Base-by-base conservation (phyloP, 1,140 invertebrate species). In the Drosophila quadrilineata region DNA sequence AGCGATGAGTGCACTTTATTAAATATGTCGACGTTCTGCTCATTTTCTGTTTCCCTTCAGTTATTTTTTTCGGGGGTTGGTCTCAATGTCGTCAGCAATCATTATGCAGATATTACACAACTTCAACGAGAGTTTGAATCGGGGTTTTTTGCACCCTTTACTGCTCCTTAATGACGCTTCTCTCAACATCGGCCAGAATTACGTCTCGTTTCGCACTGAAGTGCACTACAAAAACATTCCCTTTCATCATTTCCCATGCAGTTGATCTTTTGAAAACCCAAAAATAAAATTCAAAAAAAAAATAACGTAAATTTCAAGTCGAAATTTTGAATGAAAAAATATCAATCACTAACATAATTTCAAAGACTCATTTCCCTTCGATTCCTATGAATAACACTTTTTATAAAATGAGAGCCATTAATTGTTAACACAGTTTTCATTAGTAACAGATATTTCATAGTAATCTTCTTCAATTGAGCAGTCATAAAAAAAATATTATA, bases 101-200 rank as follows among this genome's bases (percentile, higher is more conserved):
- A 35, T 9, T 43, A 65, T 58, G 52, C 53, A 65, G 41, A 58
- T 46, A 66, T 53, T 52, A 41, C 26, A 52, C 50, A 28, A 3
- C 17, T 33, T 48, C 16, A 16, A 9, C 6, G 35, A 28, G 6
- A 6, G 14, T 53, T 33, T 53, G 19, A 14, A 17, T 46, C 3
- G 40, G 64, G 64, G 64, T 63, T n/a, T n/a, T n/a, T n/a, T 68
- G 58, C 58, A 68, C 58, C 64, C 64, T 53, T 40, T 24, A 31
- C 28, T 19, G 19, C 16, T 43, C 29, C 35, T 66, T 67, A 63
- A 68, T 63, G 64, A 68, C 54, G 58, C 64, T 60, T 67, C 40
- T 52, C 38, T 28, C 62, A 50, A 53, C 53, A 64, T 45, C n/a
- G n/a, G 41, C 41, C n/a, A n/a, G 14, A 46, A 59, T 48, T 53